Conservation (phyloP, 2,888 invertebrate genomes). For the Dorcus hopei region DNA sequence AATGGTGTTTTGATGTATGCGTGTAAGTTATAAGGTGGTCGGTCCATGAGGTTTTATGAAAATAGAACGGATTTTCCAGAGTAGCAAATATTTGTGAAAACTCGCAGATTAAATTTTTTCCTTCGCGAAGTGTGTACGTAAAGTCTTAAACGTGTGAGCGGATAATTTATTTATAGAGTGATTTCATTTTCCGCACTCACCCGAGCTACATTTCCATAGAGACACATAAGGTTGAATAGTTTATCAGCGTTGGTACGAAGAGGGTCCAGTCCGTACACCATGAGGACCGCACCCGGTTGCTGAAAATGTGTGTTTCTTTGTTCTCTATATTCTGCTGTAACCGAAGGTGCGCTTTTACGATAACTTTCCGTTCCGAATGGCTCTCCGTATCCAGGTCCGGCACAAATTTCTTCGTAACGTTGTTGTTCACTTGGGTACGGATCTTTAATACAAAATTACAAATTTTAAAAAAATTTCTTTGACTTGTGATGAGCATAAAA, state of each 20-base stretch:
- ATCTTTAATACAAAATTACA: slow-evolving; percentile 36
- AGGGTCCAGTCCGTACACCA: slow-evolving; percentile 96
- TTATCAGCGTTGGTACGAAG: slow-evolving; percentile 93
- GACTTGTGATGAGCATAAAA: background rate
- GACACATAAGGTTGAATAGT: slow-evolving; percentile 96
- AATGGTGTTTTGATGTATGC: too few species aligned
- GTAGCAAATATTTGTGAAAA: too few species aligned
- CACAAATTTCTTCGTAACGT: slow-evolving; percentile 50
- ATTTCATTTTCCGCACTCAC: slow-evolving; percentile 52
- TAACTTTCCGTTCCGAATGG: slow-evolving; percentile 41
- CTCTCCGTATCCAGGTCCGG: slow-evolving; percentile 45
- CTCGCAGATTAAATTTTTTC: too few species aligned
- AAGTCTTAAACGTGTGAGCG: too few species aligned
- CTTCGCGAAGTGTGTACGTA: too few species aligned
- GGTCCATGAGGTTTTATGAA: too few species aligned
- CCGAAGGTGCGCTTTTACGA: slow-evolving; percentile 50
- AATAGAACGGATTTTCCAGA: too few species aligned
- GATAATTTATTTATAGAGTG: too few species aligned
- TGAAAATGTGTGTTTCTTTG: slow-evolving; percentile 43
- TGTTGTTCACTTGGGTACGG: slow-evolving; percentile 41
- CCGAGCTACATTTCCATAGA: slow-evolving; percentile 97
- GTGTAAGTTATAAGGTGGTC: too few species aligned
- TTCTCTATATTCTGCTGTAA: slow-evolving; percentile 50
- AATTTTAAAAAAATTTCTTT: background rate
- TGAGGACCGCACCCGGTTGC: slow-evolving; percentile 87